Base-by-base conservation (phyloP, 2,888 invertebrate species). In the Watsonalla cultraria region DNA sequence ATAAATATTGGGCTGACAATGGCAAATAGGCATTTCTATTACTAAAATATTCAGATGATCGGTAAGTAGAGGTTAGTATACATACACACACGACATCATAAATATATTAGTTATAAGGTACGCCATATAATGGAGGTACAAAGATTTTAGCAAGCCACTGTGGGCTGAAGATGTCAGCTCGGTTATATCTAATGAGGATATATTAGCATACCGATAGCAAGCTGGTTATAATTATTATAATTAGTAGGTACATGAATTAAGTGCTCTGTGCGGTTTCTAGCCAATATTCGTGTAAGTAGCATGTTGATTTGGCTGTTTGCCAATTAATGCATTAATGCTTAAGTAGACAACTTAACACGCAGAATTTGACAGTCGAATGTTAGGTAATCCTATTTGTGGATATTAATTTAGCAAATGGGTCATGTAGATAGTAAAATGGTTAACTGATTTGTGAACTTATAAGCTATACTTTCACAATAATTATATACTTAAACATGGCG, bases 21-120 rank as follows among this genome's bases (percentile, higher is more conserved):
- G 15, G 49, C 49, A 14, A 39, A 49, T 49, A 49, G 37, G 49
- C 49, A 49, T 49, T 49, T 49, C 37, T 49, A 49, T 49, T 49
- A 49, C 49, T 15, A 49, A 49, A 37, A 49, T 49, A 49, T 49
- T 49, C 39, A 49, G 37, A 49, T 49, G 37, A 37, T 37, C 13
- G 14, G 15, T 37, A 15, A 24, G 13, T 14, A 37, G 37, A 49
- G 49, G 8, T 49, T 37, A 37, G 49, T 49, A 37, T 37, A 49
- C 37, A 37, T 42, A 42, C 8, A 42, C 11, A 42, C 11, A 2
- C 24, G 24, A 24, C 24, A 24, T 24, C 24, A 24, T 24, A 24
- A 24, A 24, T 24, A 24, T 24, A 24, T 24, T 24, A 24, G 24
- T 8, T 42, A 42, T 42, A 11, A 33, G 37, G 49, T 49, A 49